These are phyloP conservation scores for Martes martes DNA, from an alignment of 2,113 vertebrate species.

Conservation along the genomic window DNA sequence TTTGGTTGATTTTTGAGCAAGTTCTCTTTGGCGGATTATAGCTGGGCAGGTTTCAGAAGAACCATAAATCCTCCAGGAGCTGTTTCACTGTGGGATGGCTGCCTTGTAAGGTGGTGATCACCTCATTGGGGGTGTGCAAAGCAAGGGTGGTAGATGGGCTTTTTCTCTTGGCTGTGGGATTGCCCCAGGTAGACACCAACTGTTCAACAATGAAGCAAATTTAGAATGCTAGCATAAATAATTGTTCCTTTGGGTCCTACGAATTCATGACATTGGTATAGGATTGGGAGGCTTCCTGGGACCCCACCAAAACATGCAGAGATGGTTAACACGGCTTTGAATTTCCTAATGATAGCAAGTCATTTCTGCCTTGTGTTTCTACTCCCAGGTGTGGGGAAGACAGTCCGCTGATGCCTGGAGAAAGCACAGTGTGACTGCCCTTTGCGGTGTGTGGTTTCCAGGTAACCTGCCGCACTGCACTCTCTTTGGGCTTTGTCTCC, in stretches of 20 bases:
- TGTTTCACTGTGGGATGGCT: not conserved
- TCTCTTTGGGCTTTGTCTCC: not conserved
- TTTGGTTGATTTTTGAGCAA: not conserved
- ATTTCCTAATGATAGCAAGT: not conserved
- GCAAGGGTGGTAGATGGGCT: not conserved
- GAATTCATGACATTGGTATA: not conserved
- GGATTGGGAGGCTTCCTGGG: not conserved
- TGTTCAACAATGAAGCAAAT: not conserved
- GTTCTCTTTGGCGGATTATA: not conserved
- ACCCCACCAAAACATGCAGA: not conserved
- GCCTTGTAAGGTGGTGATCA: not conserved
- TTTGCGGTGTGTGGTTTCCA: not conserved
- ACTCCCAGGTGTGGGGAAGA: conserved; percentile 14
- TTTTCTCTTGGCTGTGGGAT: not conserved
- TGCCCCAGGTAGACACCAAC: not conserved
- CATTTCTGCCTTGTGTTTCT: conserved; percentile 8
- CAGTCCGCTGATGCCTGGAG: not conserved
- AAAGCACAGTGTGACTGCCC: not conserved
- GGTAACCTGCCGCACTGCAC: not conserved
- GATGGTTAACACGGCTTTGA: not conserved
- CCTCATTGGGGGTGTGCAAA: not conserved
- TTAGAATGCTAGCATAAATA: not conserved
- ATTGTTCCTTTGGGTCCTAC: not conserved
- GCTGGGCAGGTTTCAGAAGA: not conserved
- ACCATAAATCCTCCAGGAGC: not conserved